Percentiles rank a stretch among this genome's conserved stretches.
Conservation (phyloP, 1,140 invertebrate species). For the Artemia franciscana region DNA sequence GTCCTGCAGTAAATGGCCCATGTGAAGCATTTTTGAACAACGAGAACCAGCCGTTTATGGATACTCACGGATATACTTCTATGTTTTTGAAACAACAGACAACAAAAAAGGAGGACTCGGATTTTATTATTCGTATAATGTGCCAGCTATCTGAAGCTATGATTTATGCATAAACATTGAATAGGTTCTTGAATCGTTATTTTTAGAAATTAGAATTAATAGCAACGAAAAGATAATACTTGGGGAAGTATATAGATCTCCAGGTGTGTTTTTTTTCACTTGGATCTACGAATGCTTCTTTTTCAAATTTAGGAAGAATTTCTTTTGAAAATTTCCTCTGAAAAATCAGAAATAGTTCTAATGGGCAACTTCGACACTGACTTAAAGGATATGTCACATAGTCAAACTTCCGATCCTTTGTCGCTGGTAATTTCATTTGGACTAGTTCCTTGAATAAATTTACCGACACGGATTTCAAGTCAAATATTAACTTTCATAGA, state of each 20-base stretch:
- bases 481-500: background rate
- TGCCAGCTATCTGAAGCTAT: background rate
- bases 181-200: background rate
- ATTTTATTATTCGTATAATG: background rate
- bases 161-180: background rate
- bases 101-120: background rate
- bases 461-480: background rate
- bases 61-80: background rate
- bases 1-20: background rate
- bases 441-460: background rate
- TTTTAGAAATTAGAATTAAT: background rate
- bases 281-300: background rate
- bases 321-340: background rate
- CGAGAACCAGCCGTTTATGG: background rate
- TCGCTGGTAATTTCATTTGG: background rate
- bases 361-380: background rate
- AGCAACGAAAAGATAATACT: background rate
- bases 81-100: background rate
- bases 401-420: background rate
- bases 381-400: background rate
- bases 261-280: no score
- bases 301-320: background rate
- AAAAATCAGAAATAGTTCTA: background rate
- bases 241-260: background rate
- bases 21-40: background rate